These are phyloP conservation scores for Coreius guichenoti DNA, from an alignment of 2,797 vertebrate genomes.

Conservation along the genomic window DNA sequence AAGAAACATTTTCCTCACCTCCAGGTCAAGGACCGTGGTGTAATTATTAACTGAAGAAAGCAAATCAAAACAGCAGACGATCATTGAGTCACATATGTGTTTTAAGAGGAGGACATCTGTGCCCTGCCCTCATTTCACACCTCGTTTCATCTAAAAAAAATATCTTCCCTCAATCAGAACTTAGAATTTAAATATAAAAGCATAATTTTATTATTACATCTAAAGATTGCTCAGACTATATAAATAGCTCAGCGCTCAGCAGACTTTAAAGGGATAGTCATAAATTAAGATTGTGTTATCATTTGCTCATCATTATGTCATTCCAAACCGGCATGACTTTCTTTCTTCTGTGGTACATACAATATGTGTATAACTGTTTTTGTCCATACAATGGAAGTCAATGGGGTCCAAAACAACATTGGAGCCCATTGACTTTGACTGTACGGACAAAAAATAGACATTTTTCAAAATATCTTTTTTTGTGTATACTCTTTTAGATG, in stretches of 20 bases:
- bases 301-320: background rate
- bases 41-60: conserved; percentile 76
- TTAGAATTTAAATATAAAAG: background rate
- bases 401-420: background rate
- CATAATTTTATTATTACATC: background rate
- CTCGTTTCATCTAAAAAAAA: background rate
- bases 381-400: background rate
- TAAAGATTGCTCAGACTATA: background rate
- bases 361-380: background rate
- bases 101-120: conserved; percentile 11
- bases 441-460: background rate
- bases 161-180: background rate
- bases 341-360: no score
- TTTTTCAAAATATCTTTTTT: background rate
- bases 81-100: conserved; percentile 9
- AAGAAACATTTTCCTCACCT: conserved; percentile 49
- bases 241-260: background rate
- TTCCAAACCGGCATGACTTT: background rate
- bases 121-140: conserved; percentile 12
- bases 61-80: conserved; percentile 43
- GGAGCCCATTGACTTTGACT: background rate
- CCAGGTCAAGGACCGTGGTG: conserved; percentile 74
- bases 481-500: background rate
- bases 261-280: conserved; percentile 7
- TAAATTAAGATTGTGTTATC: background rate